Conservation (phyloP, 2,113 vertebrate genomes). For the Xenus cinereus region DNA sequence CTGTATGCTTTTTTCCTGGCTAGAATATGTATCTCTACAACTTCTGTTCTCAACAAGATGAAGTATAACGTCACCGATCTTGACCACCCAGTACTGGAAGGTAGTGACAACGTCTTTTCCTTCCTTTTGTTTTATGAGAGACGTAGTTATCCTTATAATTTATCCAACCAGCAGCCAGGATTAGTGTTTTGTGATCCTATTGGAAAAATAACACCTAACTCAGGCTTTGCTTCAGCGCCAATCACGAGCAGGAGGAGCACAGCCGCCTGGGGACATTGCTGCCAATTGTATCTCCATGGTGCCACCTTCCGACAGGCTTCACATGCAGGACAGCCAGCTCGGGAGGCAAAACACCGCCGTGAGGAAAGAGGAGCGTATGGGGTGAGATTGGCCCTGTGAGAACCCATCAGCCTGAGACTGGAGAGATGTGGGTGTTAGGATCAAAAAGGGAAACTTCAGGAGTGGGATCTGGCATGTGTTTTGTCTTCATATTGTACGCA, state of each 20-base stretch:
- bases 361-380: fast-evolving
- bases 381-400: neutral
- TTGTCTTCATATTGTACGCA: neutral
- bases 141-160: neutral
- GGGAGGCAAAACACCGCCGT: neutral
- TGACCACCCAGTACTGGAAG: neutral
- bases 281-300: neutral
- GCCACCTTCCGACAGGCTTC: conserved; percentile 29
- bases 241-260: neutral
- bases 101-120: neutral
- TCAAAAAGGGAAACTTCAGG: neutral
- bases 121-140: neutral
- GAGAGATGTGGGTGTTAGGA: too few species aligned
- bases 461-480: fast-evolving
- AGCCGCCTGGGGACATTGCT: neutral
- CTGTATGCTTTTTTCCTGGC: neutral
- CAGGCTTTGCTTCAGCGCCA: neutral
- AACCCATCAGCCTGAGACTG: neutral
- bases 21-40: neutral
- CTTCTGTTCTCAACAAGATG: neutral
- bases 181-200: neutral
- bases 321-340: neutral
- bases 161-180: neutral
- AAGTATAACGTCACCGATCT: neutral
- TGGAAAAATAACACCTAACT: neutral